phyloP scores from a whole-genome alignment of 2,113 vertebrate genomes.

The Psittacula cyanocephala region DNA sequence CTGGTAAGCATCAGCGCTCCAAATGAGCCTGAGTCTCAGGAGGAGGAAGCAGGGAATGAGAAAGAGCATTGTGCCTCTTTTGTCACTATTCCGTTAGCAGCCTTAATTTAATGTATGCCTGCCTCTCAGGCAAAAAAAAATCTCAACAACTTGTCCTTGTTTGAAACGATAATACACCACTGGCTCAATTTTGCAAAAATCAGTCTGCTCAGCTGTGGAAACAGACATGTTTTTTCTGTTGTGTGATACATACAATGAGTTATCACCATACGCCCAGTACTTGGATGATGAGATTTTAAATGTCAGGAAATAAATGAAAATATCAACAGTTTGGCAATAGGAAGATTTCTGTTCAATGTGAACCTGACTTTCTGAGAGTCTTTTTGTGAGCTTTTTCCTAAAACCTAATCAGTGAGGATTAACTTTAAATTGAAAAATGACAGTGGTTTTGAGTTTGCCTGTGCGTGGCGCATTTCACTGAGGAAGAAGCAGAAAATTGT shows the following conservation, averaged over 20 bases:
- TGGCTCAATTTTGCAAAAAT: conserved; percentile 54
- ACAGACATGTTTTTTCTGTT: conserved; percentile 33
- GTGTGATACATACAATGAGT: conserved; percentile 31
- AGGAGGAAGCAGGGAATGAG: conserved; percentile 41
- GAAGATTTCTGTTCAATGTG: conserved; percentile 17
- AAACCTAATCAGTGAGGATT: background rate
- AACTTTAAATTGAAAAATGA: conserved; percentile 16
- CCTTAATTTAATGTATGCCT: conserved; percentile 36
- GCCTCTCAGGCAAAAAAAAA: conserved; percentile 45
- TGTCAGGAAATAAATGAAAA: conserved; percentile 68
- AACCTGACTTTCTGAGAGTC: conserved; percentile 10
- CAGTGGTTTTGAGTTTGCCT: background rate
- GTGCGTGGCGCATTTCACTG: background rate
- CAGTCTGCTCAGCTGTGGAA: conserved; percentile 60
- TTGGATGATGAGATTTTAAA: conserved; percentile 60
- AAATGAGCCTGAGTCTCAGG: conserved; percentile 53
- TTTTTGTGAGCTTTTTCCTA: conserved; percentile 1
- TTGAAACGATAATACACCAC: conserved; percentile 31
- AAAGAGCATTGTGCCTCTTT: conserved; percentile 43
- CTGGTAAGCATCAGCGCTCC: conserved; percentile 29
- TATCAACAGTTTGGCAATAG: conserved; percentile 53
- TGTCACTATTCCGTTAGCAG: conserved; percentile 52
- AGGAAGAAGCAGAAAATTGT: background rate
- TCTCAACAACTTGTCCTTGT: conserved; percentile 13
- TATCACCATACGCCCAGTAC: background rate